Conservation (phyloP, 1,140 invertebrate species). For the Papilio machaon region DNA sequence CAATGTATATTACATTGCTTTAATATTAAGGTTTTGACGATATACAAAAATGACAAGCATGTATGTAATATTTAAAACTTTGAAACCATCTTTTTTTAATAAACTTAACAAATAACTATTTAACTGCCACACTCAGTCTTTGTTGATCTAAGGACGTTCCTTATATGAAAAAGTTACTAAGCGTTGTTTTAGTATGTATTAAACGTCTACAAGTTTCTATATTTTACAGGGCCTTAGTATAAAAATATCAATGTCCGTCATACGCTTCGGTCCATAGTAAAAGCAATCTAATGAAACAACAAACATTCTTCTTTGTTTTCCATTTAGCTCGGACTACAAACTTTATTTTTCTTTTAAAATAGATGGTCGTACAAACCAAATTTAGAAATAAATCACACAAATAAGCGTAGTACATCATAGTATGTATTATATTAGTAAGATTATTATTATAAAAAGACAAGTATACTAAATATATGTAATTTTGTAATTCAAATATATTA, state of each 20-base stretch:
- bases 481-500: too few species aligned
- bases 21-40: background rate
- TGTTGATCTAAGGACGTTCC: too few species aligned
- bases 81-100: background rate
- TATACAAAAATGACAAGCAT: background rate
- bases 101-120: background rate
- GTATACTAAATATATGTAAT: too few species aligned
- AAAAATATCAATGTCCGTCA: background rate
- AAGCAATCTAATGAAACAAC: background rate
- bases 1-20: constrained; percentile 12
- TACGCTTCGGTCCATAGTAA: background rate
- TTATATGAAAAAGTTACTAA: background rate
- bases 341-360: background rate
- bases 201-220: background rate
- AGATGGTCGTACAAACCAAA: background rate
- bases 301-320: constrained; percentile 18
- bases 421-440: too few species aligned
- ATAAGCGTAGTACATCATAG: background rate
- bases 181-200: background rate
- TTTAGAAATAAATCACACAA: background rate
- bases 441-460: too few species aligned
- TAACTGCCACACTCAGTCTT: too few species aligned
- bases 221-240: background rate
- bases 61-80: background rate
- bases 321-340: background rate